These are phyloP conservation scores for Rhorus exstirpatorius DNA, from an alignment of 2,888 invertebrate genomes.

Conservation along the genomic window DNA sequence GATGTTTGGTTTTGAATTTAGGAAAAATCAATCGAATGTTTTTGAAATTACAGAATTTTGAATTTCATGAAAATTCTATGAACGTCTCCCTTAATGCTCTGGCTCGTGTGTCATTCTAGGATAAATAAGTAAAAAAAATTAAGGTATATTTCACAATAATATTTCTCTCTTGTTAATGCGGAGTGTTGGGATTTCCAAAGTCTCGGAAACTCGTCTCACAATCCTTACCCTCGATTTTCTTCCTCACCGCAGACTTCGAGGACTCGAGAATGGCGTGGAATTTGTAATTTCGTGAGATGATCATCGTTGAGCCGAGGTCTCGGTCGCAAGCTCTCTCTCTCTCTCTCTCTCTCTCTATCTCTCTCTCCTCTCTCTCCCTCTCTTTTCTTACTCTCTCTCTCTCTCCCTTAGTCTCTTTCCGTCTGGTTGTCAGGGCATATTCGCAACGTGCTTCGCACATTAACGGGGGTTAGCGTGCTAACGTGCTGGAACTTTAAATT, in stretches of 20 bases:
- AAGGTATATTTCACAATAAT: no score
- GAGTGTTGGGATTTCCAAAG: neutral
- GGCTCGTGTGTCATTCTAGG: no score
- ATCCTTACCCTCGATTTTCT: neutral
- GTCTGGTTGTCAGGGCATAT: slow-evolving; percentile 18
- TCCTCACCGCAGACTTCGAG: neutral
- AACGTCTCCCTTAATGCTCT: neutral
- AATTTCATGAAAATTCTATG: neutral
- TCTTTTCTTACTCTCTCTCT: neutral
- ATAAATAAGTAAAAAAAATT: no score
- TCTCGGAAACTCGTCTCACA: slow-evolving; percentile 4
- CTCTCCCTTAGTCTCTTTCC: neutral
- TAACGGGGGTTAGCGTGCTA: slow-evolving; percentile 63
- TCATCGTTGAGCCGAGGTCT: slow-evolving; percentile 30
- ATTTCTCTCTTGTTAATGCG: no score
- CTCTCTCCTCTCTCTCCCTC: slow-evolving; percentile 1
- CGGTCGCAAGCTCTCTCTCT: slow-evolving; percentile 7
- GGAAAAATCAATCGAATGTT: no score
- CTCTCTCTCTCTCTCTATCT: neutral
- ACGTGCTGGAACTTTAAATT: slow-evolving; percentile 62
- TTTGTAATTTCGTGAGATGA: slow-evolving; percentile 42
- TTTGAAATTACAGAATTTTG: neutral
- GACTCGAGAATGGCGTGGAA: slow-evolving; percentile 38
- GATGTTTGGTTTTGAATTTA: no score
- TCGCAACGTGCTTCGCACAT: slow-evolving; percentile 56